phyloP scores from a whole-genome alignment of 2,888 invertebrate genomes.

The Pharmacophagus antenor region DNA sequence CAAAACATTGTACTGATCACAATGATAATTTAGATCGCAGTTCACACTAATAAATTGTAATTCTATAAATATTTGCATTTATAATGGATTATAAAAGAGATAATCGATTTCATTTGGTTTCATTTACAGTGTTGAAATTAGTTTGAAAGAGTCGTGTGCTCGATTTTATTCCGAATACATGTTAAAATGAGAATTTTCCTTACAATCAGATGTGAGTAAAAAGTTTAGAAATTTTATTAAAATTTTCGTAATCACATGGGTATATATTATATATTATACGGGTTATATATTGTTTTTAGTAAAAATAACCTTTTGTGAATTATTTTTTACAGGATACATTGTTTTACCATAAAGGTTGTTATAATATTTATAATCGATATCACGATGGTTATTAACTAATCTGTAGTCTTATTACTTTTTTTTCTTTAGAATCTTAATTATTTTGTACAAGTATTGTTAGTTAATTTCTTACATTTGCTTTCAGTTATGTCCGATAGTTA shows the following conservation, averaged over 20 bases:
- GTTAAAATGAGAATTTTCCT: slow-evolving; percentile 18
- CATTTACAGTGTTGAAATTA: slow-evolving; percentile 9
- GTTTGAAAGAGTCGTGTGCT: background rate
- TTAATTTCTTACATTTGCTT: too few relatives aligned
- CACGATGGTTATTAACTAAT: too few relatives aligned
- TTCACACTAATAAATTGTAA: slow-evolving; percentile 11
- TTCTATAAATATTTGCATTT: slow-evolving; percentile 6
- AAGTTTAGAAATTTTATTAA: background rate
- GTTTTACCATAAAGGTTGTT: too few relatives aligned
- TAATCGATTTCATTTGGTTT: slow-evolving; percentile 5
- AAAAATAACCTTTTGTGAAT: too few relatives aligned
- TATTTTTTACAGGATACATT: too few relatives aligned
- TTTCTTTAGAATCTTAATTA: too few relatives aligned
- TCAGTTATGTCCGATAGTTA: too few relatives aligned
- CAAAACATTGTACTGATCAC: slow-evolving; percentile 13
- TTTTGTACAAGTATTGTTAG: too few relatives aligned
- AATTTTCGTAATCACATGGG: background rate
- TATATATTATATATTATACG: too few relatives aligned
- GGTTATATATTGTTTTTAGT: too few relatives aligned
- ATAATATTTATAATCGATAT: too few relatives aligned
- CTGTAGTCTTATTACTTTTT: too few relatives aligned
- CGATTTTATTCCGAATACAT: background rate
- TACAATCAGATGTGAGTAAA: slow-evolving; percentile 15
- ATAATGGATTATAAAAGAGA: slow-evolving; percentile 25
- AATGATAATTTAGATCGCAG: slow-evolving; percentile 22